A percentile compares a stretch with the other conserved stretches of the same genome.
These are phyloP conservation scores for Apotomis turbidana DNA, from an alignment of 2,888 invertebrate genomes.

Conservation along the genomic window DNA sequence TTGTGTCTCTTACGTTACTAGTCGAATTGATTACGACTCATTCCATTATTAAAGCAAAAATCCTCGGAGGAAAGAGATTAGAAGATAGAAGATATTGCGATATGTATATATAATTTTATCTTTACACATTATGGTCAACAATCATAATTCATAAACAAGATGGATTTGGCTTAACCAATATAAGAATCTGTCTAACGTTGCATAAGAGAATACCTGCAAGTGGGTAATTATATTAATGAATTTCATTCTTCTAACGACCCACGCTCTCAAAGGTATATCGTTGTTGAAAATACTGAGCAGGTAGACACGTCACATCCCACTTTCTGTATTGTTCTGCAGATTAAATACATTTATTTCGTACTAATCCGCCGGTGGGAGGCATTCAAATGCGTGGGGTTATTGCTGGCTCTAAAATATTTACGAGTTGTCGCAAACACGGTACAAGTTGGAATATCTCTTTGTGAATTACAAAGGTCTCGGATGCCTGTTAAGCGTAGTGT, in stretches of 20 bases:
- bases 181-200: slow-evolving; percentile 5
- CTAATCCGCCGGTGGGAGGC: slow-evolving; percentile 25
- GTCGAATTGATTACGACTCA: no score
- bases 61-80: no score
- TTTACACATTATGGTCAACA: no score
- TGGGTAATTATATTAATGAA: slow-evolving; percentile 27
- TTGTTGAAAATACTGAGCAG: slow-evolving; percentile 14
- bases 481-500: no score
- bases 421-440: slow-evolving; percentile 5
- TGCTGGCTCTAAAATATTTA: slow-evolving; percentile 22
- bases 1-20: no score
- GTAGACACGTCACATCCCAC: slow-evolving; percentile 33
- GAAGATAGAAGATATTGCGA: no score
- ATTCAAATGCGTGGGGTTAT: slow-evolving; percentile 9
- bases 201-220: slow-evolving; percentile 18
- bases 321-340: slow-evolving; percentile 35
- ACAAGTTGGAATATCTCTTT: background rate
- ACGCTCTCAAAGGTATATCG: slow-evolving; percentile 25
- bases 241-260: slow-evolving; percentile 29
- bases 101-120: no score
- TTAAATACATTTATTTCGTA: slow-evolving; percentile 25
- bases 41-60: no score
- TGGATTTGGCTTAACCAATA: background rate
- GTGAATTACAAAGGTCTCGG: slow-evolving; percentile 1
- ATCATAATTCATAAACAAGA: background rate